These are phyloP conservation scores for Sanderia malayensis DNA, from an alignment of 30 jellyfish, hydroid and myxozoan species.

Conservation along the genomic window DNA sequence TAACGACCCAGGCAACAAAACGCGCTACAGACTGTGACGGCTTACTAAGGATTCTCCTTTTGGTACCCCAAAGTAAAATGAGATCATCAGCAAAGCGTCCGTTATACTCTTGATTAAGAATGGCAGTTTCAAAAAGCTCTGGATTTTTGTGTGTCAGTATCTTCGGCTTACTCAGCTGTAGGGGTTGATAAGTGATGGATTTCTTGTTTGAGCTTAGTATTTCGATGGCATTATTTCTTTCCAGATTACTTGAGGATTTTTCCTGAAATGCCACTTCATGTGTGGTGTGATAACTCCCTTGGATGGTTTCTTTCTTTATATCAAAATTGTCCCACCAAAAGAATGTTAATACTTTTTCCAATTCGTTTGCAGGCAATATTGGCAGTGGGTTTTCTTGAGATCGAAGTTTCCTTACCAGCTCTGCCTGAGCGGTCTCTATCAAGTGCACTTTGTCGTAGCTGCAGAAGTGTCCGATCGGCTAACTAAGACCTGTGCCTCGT, in stretches of 20 bases:
- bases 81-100: background rate
- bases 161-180: conserved; percentile 8
- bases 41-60: conserved; percentile 1
- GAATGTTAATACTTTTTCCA: conserved; percentile 26
- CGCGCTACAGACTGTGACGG: conserved; percentile 18
- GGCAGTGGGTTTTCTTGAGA: conserved; percentile 36
- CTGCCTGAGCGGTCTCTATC: conserved; percentile 38
- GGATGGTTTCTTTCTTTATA: conserved; percentile 7
- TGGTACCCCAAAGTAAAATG: conserved; percentile 10
- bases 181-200: conserved; percentile 4
- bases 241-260: background rate
- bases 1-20: conserved; percentile 38
- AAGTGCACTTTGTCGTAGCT: conserved; percentile 9
- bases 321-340: conserved; percentile 52
- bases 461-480: conserved; percentile 4
- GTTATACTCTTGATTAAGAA: background rate
- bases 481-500: conserved; percentile 16
- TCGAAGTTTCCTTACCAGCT: background rate
- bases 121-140: background rate
- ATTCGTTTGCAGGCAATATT: conserved; percentile 14
- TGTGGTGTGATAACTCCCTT: conserved; percentile 41
- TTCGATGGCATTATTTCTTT: background rate
- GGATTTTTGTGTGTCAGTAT: background rate
- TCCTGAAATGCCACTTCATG: conserved; percentile 14
- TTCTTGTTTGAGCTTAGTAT: background rate